These are phyloP conservation scores for Staurois parvus DNA, from an alignment of 2,797 vertebrate genomes.

Conservation along the genomic window DNA sequence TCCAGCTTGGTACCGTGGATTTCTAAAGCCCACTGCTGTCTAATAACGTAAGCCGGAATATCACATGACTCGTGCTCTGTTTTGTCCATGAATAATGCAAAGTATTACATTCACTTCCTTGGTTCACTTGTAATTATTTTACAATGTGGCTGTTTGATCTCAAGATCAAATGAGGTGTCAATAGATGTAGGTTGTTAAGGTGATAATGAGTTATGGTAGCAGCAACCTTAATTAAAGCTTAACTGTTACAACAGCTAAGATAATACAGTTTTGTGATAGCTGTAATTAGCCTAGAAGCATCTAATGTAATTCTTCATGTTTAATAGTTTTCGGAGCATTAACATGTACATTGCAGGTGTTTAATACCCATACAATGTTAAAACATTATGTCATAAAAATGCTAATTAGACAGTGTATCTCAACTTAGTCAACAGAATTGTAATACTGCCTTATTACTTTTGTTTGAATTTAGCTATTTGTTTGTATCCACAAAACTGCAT, in stretches of 20 bases:
- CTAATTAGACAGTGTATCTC: constrained; percentile 19
- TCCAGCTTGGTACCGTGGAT: not conserved
- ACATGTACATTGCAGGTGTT: constrained; percentile 44
- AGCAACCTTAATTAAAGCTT: constrained; percentile 43
- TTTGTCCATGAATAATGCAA: constrained; percentile 39
- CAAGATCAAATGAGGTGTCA: constrained; percentile 37
- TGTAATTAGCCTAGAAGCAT: constrained; percentile 40
- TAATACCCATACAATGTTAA: constrained; percentile 36
- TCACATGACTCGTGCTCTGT: not conserved
- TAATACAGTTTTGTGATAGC: constrained; percentile 47
- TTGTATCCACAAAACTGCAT: not conserved
- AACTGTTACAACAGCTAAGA: constrained; percentile 31
- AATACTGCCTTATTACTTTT: not conserved
- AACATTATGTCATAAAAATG: constrained; percentile 43
- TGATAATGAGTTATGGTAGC: constrained; percentile 53
- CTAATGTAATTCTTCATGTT: constrained; percentile 29
- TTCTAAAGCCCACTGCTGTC: constrained; percentile 7
- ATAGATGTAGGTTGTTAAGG: constrained; percentile 29
- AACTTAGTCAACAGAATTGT: not conserved
- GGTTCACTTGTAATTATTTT: constrained; percentile 33
- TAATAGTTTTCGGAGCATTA: constrained; percentile 30
- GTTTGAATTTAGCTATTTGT: not conserved
- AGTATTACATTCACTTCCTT: constrained; percentile 3
- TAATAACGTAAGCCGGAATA: constrained; percentile 7
- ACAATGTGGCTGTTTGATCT: constrained; percentile 35